A percentile compares a stretch with the other conserved stretches of the same genome.
Conservation (phyloP, 2,113 vertebrate genomes). For the Platichthys stellatus region DNA sequence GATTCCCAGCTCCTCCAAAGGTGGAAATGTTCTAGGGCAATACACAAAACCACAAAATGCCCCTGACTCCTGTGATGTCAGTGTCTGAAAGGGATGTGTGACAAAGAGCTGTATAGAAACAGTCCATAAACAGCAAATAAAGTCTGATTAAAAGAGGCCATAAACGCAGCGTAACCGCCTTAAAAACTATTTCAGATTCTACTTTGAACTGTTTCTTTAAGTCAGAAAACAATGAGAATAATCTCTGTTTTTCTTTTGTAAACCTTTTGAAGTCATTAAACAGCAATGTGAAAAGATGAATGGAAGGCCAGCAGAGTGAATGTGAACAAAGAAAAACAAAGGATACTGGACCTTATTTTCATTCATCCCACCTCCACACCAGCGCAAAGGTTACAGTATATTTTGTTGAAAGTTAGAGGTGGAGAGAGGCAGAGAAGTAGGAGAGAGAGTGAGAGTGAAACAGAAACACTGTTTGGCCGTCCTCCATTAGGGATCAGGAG, state of each 20-base stretch:
- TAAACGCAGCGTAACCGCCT: no score
- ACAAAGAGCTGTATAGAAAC: no score
- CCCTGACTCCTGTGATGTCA: no score
- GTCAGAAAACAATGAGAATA: no score
- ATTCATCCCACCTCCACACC: conserved; percentile 28
- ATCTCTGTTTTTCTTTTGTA: neutral
- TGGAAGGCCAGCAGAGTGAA: neutral
- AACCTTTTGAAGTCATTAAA: neutral
- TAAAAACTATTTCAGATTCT: no score
- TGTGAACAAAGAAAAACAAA: conserved; percentile 1
- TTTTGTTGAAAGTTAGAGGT: conserved; percentile 20
- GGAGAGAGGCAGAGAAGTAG: conserved; percentile 7
- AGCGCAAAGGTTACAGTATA: conserved; percentile 15
- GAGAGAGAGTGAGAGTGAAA: conserved; percentile 1
- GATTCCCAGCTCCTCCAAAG: no score
- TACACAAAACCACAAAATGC: no score
- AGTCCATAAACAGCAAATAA: no score
- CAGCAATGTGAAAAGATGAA: conserved; percentile 7
- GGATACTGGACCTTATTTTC: conserved; percentile 1
- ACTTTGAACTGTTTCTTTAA: no score
- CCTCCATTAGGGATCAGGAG: conserved; percentile 47
- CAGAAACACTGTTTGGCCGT: conserved; percentile 19
- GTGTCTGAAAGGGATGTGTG: no score
- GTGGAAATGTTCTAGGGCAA: no score
- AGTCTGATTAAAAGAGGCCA: no score